These are phyloP conservation scores for Papilio polytes DNA, from an alignment of 1,140 invertebrate genomes.

Conservation along the genomic window DNA sequence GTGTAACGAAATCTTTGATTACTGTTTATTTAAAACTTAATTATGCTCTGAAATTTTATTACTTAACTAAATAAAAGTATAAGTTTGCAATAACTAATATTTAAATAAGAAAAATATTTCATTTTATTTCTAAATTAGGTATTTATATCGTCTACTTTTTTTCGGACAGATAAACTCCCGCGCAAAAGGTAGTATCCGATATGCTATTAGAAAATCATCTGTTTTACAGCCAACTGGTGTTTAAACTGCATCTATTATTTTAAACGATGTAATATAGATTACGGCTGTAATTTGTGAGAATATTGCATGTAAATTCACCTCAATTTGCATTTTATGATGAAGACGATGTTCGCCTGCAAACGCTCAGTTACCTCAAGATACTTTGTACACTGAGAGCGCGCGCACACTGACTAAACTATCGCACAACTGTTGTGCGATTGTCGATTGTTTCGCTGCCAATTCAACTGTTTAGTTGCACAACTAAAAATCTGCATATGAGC, in stretches of 20 bases:
- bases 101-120: no score
- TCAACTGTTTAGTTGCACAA: no score
- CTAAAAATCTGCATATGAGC: no score
- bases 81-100: no score
- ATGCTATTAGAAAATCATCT: background rate
- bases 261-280: background rate
- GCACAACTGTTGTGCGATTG: no score
- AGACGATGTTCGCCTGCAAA: constrained; percentile 6
- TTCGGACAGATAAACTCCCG: no score
- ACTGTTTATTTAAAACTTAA: no score
- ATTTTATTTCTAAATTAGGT: no score
- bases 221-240: background rate
- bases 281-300: background rate
- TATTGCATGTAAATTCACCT: constrained; percentile 21
- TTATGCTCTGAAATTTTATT: no score
- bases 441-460: no score
- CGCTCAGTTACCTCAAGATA: background rate
- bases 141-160: background rate
- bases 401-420: background rate
- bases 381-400: background rate
- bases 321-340: constrained; percentile 28
- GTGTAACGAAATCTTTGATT: no score
- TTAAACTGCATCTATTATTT: background rate
- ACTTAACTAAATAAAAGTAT: no score
- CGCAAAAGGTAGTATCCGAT: background rate